Base-by-base conservation (phyloP, 2,113 vertebrate genomes). In the Tragelaphus buxtoni region DNA sequence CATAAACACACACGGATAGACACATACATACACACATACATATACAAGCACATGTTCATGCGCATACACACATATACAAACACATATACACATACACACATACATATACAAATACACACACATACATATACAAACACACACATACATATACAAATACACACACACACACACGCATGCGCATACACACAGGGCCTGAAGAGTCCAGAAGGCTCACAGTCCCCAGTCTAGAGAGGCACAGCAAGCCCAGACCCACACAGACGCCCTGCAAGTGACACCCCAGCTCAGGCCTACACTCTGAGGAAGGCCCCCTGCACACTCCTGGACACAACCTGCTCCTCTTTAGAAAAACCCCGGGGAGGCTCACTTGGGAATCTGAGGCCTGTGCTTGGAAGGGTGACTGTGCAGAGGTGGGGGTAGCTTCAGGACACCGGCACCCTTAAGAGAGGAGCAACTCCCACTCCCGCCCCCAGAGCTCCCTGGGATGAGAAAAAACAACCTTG, bases 281-380 rank as follows among this genome's bases (percentile, higher is more conserved):
- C 65, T 74, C 86, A 65, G 91, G 47, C 58, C 69, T 20, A 58
- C 5, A 4, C 17, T 63, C 86, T 7, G 6, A 56, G n/a, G 24
- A 82, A 92, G 53, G 10, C 35, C n/a, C 1, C 0, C 77, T 28
- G 1, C 8, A 28, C n/a, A 8, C 42, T 32, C 20, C 79, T 6
- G 42, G 28, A 61, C 88, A 88, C 63, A 49, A 39, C 24, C 56
- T 30, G 84, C 88, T 94, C 61, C 30, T 91, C 84, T 76, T 60
- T 0, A 1, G 69, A 80, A 80, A 81, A 55, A 69, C 65, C 76
- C 55, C 2, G 2, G 56, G 61, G 84, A 79, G 35, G 9, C 3
- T 72, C 55, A 3, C n/a, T 18, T 74, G 58, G 76, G 53, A 77
- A 28, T 45, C 30, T 28, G 72, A 35, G 35, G 7, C 61, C 69